Percentiles rank a stretch among this genome's conserved stretches.
phyloP scores from a whole-genome alignment of 2,113 vertebrate species.

The Mastomys coucha region DNA sequence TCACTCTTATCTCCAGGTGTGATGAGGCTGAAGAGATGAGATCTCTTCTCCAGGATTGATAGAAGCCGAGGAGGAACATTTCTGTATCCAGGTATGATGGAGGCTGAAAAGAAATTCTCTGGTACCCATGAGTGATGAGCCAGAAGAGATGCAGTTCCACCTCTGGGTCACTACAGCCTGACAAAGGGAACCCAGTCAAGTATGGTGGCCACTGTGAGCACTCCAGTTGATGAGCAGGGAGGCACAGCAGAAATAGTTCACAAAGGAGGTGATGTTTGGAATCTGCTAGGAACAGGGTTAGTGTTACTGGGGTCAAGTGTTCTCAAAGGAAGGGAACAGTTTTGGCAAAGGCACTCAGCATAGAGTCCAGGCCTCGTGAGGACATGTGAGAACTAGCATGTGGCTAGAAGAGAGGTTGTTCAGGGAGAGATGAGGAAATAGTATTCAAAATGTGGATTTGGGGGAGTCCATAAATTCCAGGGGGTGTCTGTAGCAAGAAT shows the following conservation, averaged over 20 bases:
- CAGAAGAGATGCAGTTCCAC: fast-evolving
- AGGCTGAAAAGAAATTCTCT: too few relatives aligned
- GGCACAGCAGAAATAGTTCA: fast-evolving
- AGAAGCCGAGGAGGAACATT: neutral
- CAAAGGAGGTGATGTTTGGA: fast-evolving
- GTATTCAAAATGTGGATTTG: too few relatives aligned
- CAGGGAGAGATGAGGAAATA: neutral
- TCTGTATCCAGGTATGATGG: neutral
- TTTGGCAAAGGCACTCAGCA: neutral
- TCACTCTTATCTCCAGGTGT: neutral
- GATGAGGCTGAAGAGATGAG: neutral
- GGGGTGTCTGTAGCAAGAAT: neutral
- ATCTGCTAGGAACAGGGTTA: neutral
- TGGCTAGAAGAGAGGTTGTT: neutral
- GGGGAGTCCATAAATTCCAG: neutral
- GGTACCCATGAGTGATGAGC: neutral
- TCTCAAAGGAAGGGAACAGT: neutral
- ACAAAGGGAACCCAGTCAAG: fast-evolving
- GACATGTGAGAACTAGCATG: neutral
- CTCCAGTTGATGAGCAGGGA: fast-evolving
- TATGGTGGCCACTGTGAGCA: fast-evolving
- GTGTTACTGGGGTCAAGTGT: neutral
- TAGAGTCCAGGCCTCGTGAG: fast-evolving
- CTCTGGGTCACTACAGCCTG: too few relatives aligned
- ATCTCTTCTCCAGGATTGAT: neutral